phyloP scores from a whole-genome alignment of 2,888 invertebrate genomes.

The Athalia rosae region DNA sequence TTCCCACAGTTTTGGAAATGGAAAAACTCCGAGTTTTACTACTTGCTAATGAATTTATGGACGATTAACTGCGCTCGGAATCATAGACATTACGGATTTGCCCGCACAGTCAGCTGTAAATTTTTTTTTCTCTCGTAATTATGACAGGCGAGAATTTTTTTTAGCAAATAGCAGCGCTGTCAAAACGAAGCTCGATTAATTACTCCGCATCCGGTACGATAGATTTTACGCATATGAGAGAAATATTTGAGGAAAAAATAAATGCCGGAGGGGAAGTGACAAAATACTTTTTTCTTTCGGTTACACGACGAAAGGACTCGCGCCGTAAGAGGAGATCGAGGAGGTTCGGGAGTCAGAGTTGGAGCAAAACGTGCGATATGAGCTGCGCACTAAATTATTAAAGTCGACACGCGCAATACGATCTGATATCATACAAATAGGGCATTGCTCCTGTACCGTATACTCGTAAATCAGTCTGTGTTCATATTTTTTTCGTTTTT shows the following conservation, averaged over 20 bases:
- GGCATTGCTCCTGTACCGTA: conserved; percentile 59
- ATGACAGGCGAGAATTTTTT: neutral
- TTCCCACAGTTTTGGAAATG: conserved; percentile 34
- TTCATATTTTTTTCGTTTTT: conserved; percentile 60
- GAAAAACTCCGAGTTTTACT: neutral
- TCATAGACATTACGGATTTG: neutral
- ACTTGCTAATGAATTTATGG: conserved; percentile 39
- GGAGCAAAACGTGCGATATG: too few species aligned
- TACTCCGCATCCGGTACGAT: too few species aligned
- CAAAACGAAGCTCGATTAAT: too few species aligned
- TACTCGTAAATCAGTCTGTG: conserved; percentile 69
- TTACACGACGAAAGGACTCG: too few species aligned
- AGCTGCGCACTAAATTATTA: neutral
- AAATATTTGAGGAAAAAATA: too few species aligned
- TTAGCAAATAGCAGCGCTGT: too few species aligned
- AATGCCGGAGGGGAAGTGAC: too few species aligned
- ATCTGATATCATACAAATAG: conserved; percentile 54
- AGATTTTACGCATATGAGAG: too few species aligned
- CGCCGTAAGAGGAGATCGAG: too few species aligned
- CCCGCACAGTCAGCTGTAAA: neutral
- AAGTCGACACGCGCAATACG: conserved; percentile 38
- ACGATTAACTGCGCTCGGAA: conserved; percentile 12
- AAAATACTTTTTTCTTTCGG: too few species aligned
- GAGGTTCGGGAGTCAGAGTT: too few species aligned
- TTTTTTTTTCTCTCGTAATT: neutral